Evolutionary conservation across 2,113 vertebrate species (phyloP), one percentile per base, ranked within the genome.

Genomic region (Pterocles burchelli): DNA sequence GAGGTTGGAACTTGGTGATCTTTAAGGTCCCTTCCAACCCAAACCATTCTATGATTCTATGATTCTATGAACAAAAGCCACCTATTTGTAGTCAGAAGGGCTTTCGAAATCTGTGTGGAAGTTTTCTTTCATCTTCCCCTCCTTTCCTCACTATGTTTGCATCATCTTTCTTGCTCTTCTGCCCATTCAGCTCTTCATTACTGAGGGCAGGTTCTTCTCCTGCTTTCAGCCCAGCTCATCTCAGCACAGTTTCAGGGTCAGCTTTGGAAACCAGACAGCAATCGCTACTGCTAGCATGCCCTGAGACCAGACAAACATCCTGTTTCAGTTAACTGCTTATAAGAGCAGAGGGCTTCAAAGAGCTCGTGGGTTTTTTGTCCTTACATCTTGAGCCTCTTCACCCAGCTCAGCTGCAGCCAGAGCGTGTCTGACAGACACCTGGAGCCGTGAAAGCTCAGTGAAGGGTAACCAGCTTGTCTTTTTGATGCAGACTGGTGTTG

Each of bases 261-360:
- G 28, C 34, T 92, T 76, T 83, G 86, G 59, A 83, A 95, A 88
- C 24, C 59, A 96, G 86, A 73, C 41, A 73, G 67, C 4, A 1
- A 12, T 59, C 1, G 2, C n/a, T 61, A 28, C 82, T 34, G 58
- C 58, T 25, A 24, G 38, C 54, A 31, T 43, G 49, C 49, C 48
- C 61, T 48, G 62, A 54, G n/a, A 94, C 49, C 55, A 95, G 57
- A 94, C 74, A 85, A 76, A 92, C 83, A 90, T 96, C 94, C 92
- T 95, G 78, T 93, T 83, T 93, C 54, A 59, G 67, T 90, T 73
- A 91, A 85, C 88, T 85, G 88, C 41, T 76, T 59, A 81, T 88
- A 49, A 85, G 55, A 76, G 85, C 65, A 78, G 34, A 88, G 33
- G 4, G 14, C 58, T 94, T 95, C 76, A 89, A 91, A 89, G 41